These are phyloP conservation scores for Lates calcarifer DNA, from an alignment of 2,113 vertebrate species.

Conservation along the genomic window DNA sequence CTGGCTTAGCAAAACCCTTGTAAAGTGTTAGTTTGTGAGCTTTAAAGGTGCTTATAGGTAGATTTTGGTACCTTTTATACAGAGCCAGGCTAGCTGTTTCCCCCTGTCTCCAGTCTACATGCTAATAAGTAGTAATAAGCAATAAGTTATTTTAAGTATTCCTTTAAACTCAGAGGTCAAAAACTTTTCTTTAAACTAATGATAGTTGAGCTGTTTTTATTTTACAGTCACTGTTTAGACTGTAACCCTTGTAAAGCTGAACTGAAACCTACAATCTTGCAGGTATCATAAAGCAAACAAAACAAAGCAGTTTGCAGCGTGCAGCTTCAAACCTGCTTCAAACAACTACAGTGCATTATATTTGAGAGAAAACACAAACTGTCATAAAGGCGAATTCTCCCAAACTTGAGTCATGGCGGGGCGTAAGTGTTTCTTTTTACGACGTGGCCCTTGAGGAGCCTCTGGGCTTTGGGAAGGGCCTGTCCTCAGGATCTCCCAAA, in stretches of 20 bases:
- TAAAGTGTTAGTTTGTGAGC: not conserved
- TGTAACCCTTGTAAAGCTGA: not conserved
- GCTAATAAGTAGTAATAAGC: slow-evolving; percentile 4
- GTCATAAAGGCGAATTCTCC: slow-evolving; percentile 48
- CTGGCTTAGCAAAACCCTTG: not conserved
- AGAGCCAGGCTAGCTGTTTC: not conserved
- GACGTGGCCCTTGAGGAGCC: slow-evolving; percentile 41
- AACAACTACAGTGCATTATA: slow-evolving; percentile 6
- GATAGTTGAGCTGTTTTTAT: not conserved
- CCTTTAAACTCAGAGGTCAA: not conserved
- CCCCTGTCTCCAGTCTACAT: not conserved
- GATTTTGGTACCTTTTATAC: too few species aligned
- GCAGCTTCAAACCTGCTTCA: not conserved
- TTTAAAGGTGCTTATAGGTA: not conserved
- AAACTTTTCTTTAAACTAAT: not conserved
- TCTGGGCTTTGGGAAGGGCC: slow-evolving; percentile 22
- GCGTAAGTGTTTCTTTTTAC: slow-evolving; percentile 62
- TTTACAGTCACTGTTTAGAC: not conserved
- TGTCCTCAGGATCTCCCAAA: slow-evolving; percentile 20
- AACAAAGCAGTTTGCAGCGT: not conserved
- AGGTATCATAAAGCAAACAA: not conserved
- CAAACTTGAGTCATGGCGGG: slow-evolving; percentile 59
- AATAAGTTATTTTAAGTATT: not conserved
- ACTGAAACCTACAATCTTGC: slow-evolving; percentile 9
- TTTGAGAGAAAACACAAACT: slow-evolving; percentile 35